Base-by-base conservation (phyloP, 2,113 vertebrate genomes). In the Beaufortia kweichowensis region DNA sequence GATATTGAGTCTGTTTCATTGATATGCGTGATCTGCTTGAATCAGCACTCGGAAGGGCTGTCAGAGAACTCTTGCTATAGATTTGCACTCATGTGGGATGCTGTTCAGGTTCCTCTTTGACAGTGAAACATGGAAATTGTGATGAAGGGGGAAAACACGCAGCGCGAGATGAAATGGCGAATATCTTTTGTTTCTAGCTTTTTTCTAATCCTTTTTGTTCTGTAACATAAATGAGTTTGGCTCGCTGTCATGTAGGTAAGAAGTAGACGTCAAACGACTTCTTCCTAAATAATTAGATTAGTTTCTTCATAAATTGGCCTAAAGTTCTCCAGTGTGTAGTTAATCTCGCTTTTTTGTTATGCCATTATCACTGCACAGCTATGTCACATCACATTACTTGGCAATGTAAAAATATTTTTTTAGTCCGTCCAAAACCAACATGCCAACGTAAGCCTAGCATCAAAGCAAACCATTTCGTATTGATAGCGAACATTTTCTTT, bases 381-480 rank as follows among this genome's bases (percentile, higher is more conserved):
- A 19, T 63, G 23, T 68, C 28, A 66, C 35, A 29, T 31, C 48
- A 29, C 19, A 63, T 79, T 48, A 53, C 19, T 64, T 65, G 50
- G 35, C 75, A 76, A 46, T 24, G 33, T 67, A 69, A 55, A 33
- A n/a, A 2, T 53, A 2, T n/a, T 14, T 68, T 79, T 86, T 3
- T 43, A 87, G 88, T 84, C 84, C 78, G 87, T 87, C 86, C 85
- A 76, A 88, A 90, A 70, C 21, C 72, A 35, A 69, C 48, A 69
- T 53, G 56, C 69, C 39, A 60, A 69, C 41, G 29, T 74, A 50
- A 62, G 43, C n/a, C n/a, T 17, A 46, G 46, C 78, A 69, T 23
- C 86, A 90, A 87, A 93, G 87, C 87, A 85, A 90, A 84, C 81
- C 81, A 73, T 88, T 92, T 70, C 84, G 67, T 87, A 86, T 88